phyloP scores from a whole-genome alignment of 2,888 invertebrate species.

The Diplolepis rosae region DNA sequence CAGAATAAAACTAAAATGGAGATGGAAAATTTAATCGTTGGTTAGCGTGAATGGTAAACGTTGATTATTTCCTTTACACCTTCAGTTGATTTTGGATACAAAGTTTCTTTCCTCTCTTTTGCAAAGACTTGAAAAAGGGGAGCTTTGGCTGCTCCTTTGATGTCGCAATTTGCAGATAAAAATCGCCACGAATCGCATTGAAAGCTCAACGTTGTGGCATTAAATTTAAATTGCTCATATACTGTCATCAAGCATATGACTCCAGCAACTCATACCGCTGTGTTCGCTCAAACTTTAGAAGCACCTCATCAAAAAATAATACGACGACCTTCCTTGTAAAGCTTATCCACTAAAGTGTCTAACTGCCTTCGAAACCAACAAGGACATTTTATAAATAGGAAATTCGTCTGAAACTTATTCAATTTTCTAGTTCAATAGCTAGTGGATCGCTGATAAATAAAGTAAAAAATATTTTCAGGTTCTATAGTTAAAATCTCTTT shows the following conservation, averaged over 20 bases:
- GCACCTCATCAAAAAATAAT: slow-evolving; percentile 13
- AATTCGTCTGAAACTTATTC: not conserved
- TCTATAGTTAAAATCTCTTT: too few relatives aligned
- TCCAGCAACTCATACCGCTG: not conserved
- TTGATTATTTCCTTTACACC: not conserved
- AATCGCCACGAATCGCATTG: slow-evolving; percentile 19
- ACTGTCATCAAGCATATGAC: slow-evolving; percentile 2
- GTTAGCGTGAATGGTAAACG: not conserved
- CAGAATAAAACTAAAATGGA: too few relatives aligned
- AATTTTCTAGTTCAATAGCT: too few relatives aligned
- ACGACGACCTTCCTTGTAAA: not conserved
- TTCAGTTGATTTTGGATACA: not conserved
- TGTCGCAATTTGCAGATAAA: slow-evolving; percentile 23
- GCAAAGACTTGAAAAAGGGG: slow-evolving; percentile 17
- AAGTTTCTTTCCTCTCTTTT: not conserved
- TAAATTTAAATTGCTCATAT: slow-evolving; percentile 29
- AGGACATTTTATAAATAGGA: not conserved
- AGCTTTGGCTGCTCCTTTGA: slow-evolving; percentile 7
- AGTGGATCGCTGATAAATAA: too few relatives aligned
- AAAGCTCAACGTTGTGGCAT: slow-evolving; percentile 25
- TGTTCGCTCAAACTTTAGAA: not conserved
- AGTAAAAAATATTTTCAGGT: too few relatives aligned
- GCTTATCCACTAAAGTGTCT: not conserved
- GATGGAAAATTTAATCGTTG: not conserved
- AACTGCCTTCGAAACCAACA: not conserved